phyloP scores from a whole-genome alignment of 2,888 invertebrate species.

The Dryococelus australis region DNA sequence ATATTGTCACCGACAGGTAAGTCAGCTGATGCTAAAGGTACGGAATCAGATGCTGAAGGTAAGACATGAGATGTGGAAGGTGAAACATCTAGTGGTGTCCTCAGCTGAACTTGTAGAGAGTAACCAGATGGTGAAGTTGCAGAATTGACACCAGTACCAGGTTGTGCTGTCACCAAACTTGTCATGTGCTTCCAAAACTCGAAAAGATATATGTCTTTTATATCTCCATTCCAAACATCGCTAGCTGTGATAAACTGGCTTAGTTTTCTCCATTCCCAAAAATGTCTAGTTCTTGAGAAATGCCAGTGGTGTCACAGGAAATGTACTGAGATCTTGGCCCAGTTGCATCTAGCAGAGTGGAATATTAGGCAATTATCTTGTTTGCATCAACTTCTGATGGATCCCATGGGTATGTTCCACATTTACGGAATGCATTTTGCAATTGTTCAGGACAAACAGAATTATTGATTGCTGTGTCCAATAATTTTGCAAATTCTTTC shows the following conservation, averaged over 20 bases:
- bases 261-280: neutral
- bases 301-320: neutral
- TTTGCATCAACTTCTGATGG: neutral
- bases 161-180: neutral
- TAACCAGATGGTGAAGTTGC: neutral
- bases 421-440: slow-evolving; percentile 23
- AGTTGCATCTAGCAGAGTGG: neutral
- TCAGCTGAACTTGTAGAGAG: slow-evolving; percentile 9
- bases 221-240: neutral
- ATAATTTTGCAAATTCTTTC: slow-evolving; percentile 50
- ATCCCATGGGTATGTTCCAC: slow-evolving; percentile 21
- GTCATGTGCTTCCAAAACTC: slow-evolving; percentile 1
- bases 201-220: neutral
- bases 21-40: too few relatives aligned
- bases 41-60: neutral
- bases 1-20: too few relatives aligned
- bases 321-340: neutral
- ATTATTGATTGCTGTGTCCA: neutral
- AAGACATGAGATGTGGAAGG: neutral
- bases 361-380: neutral
- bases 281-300: slow-evolving; percentile 10
- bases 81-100: neutral
- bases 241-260: neutral
- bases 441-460: slow-evolving; percentile 22
- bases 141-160: neutral